phyloP scores from a whole-genome alignment of 2,888 invertebrate species.

The Cryptophagus acutangulus region DNA sequence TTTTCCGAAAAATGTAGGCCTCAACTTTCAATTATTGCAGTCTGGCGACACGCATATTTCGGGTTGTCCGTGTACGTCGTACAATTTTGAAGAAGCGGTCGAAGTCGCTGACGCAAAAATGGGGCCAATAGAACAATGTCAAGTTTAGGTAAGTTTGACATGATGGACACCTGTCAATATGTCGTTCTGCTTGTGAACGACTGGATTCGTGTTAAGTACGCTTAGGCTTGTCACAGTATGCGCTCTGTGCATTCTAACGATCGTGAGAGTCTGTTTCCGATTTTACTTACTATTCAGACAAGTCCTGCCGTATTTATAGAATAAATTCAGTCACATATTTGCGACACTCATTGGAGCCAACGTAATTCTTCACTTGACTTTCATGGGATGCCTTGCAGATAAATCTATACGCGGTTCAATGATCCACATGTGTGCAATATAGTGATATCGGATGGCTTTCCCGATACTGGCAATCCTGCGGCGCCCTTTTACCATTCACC shows the following conservation, averaged over 20 bases:
- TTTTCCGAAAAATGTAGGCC: constrained; percentile 2
- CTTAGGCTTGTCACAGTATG: constrained; percentile 19
- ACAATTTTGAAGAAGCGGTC: too few relatives aligned
- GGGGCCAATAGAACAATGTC: constrained; percentile 7
- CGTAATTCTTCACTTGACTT: constrained; percentile 15
- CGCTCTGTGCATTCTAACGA: constrained; percentile 22
- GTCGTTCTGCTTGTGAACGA: not conserved
- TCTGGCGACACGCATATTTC: too few relatives aligned
- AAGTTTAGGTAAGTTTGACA: constrained; percentile 1
- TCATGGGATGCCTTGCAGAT: constrained; percentile 17
- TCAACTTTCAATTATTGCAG: constrained; percentile 7
- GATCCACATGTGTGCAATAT: constrained; percentile 22
- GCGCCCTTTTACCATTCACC: too few relatives aligned
- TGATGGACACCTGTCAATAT: constrained; percentile 7
- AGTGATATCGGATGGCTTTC: not conserved
- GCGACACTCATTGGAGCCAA: constrained; percentile 17
- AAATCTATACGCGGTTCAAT: constrained; percentile 20
- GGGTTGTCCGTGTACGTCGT: too few relatives aligned
- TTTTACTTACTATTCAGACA: constrained; percentile 23
- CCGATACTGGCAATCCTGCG: too few relatives aligned
- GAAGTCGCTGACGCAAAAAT: not conserved
- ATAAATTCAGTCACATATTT: constrained; percentile 27
- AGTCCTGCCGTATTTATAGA: constrained; percentile 22
- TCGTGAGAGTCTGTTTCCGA: constrained; percentile 25
- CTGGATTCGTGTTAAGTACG: constrained; percentile 21